Percentiles rank a stretch among this genome's conserved stretches.
These are phyloP conservation scores for Alcis repandata DNA, from an alignment of 2,888 invertebrate species.

Conservation along the genomic window DNA sequence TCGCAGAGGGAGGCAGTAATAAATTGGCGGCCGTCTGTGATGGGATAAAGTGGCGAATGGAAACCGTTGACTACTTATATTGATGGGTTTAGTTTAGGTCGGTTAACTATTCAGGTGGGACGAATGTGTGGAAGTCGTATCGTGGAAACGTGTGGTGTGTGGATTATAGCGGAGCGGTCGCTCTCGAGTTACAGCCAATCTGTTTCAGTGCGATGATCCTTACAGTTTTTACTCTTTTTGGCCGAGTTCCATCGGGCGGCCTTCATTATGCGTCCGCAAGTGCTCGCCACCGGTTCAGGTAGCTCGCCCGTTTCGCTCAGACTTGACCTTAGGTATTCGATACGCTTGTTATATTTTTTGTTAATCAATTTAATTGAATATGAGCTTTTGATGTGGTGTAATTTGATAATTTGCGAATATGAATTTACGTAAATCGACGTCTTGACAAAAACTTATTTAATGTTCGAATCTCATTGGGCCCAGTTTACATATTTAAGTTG, in stretches of 20 bases:
- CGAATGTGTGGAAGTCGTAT: constrained; percentile 27
- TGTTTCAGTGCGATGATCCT: constrained; percentile 82
- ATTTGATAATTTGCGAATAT: constrained; percentile 80
- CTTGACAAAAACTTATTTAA: constrained; percentile 70
- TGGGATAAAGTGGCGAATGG: constrained; percentile 74
- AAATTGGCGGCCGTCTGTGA: constrained; percentile 74
- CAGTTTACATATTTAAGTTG: constrained; percentile 49
- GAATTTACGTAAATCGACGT: constrained; percentile 68
- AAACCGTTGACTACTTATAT: constrained; percentile 39
- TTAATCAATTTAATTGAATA: constrained; percentile 74
- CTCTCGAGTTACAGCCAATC: constrained; percentile 63
- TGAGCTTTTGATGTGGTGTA: constrained; percentile 80
- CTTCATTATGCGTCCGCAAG: constrained; percentile 82
- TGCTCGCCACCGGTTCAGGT: constrained; percentile 77
- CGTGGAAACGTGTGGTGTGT: constrained; percentile 35
- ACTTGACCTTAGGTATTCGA: constrained; percentile 84
- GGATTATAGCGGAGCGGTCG: constrained; percentile 57
- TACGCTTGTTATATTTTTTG: constrained; percentile 79
- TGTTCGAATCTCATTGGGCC: constrained; percentile 56
- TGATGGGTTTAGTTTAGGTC: constrained; percentile 36
- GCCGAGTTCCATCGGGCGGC: constrained; percentile 76
- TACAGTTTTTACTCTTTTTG: constrained; percentile 78
- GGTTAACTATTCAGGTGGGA: constrained; percentile 3
- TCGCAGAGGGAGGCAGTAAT: constrained; percentile 81
- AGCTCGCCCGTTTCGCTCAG: constrained; percentile 75